Base-by-base conservation (phyloP, 2,797 vertebrate species). In the Melanotaenia boesemani region DNA sequence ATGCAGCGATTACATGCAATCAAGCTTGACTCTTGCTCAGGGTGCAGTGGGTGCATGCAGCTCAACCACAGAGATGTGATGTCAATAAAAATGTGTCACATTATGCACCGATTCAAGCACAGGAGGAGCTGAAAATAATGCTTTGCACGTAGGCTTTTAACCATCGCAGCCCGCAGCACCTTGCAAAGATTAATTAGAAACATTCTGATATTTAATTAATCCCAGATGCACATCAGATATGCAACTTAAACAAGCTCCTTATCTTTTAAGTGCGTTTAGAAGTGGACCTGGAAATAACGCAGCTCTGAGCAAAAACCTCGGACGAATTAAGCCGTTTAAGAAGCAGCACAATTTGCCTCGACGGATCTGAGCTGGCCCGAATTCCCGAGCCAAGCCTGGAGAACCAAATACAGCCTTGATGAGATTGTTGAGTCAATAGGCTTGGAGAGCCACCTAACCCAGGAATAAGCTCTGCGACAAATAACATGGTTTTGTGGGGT, bases 361-460 rank as follows among this genome's bases (percentile, higher is more conserved):
- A 32, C 2, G 24, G 74, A 74, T 61, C 50, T 22, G 41, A 59
- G 50, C 34, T 32, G 74, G 54, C 63, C 57, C 5, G 3, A 66
- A 59, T 65, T 63, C 46, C 28, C 1, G 22, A 26, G 52, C 52
- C 52, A 55, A 55, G 24, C 52, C 24, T 2, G 0, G 37, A 70
- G 76, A 77, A 58, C 61, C 74, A 46, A 76, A 75, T 78, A 80
- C 75, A 83, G 60, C 54, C 76, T 86, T 86, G 85, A 88, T 84
- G 82, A 80, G 86, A 88, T 73, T 81, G 88, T 59, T 72, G 73
- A 74, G 77, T 82, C 71, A 84, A 81, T 72, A 76, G 67, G 82
- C 84, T 81, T 79, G 70, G 22, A 86, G 74, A 64, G 68, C 65
- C 77, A 72, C 70, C 72, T 87, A 86, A 92, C 65, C 74, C 79